Evolutionary conservation across 2,888 invertebrate species (phyloP), one percentile per base, ranked within the genome.

Genomic region (Tachina fera): DNA sequence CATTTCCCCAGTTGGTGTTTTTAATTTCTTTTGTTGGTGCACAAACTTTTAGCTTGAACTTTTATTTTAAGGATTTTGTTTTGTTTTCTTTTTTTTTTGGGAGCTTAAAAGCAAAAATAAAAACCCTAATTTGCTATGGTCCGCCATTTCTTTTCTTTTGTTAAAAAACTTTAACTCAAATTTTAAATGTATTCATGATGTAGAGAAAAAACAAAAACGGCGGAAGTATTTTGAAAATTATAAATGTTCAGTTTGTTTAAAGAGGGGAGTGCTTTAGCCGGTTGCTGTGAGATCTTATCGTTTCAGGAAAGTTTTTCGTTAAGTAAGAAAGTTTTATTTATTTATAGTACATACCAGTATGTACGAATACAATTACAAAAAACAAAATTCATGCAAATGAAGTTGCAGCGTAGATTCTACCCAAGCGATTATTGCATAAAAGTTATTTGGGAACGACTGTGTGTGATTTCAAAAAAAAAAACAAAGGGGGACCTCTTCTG

Each of bases 181-280:
- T 19, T n/a, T 5, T 31, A 31, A 53, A 79, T 53, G 61, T 63
- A 31, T 51, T 56, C 22, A 19, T 49, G 41, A 16, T 8, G 22
- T 19, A 51, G 41, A 41, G n/a, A n/a, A n/a, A 61, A 74, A 41
- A 53, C 14, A 39, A 76, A 63, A n/a, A 56, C 79, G 56, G 80
- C 82, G 82, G 82, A 83, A 83, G 82, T 83, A 83, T 77, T 83
- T 76, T 58, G 16, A 31, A 83, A 83, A 77, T 65, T 61, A 61
- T 81, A 81, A 75, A 75, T 75, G 68, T 51, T 75, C 61, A 53
- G 22, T 60, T 58, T 6, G n/a, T 60, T 43, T 19, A 51, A 67
- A 47, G 70, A 16, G 70, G 80, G 51, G 72, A 70, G 78, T 78
- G 78, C 53, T 61, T 22, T 45, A 58, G 67, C 67, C 31, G 49